A percentile compares a stretch with the other conserved stretches of the same genome.
phyloP scores from a whole-genome alignment of 2,888 invertebrate species.

The Drosophila heteroneura region DNA sequence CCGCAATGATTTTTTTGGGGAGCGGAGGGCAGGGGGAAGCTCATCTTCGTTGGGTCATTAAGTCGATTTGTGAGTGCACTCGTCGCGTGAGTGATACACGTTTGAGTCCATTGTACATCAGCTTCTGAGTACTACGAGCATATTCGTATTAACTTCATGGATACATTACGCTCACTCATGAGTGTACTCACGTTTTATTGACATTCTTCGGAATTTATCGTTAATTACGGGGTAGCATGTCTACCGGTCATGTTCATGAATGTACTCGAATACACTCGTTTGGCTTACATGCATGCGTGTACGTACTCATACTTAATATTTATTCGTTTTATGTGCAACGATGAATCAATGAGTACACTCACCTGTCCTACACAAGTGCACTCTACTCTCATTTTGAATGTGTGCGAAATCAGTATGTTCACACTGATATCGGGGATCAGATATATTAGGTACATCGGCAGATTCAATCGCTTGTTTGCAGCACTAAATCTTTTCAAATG shows the following conservation, averaged over 20 bases:
- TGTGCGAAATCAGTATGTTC: conserved; percentile 4
- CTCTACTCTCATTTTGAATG: background rate
- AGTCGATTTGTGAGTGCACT: conserved; percentile 42
- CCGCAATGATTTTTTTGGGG: background rate
- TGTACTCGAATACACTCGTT: background rate
- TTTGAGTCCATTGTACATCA: conserved; percentile 7
- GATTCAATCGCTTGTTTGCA: conserved; percentile 19
- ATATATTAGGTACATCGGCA: background rate
- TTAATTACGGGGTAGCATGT: background rate
- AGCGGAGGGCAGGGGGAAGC: background rate
- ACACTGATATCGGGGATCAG: conserved; percentile 2
- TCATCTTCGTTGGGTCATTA: conserved; percentile 17
- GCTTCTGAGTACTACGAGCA: background rate
- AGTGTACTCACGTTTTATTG: background rate
- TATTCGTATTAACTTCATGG: conserved; percentile 4
- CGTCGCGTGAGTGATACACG: conserved; percentile 43
- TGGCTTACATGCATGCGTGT: background rate
- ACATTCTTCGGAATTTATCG: background rate
- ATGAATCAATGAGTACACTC: conserved; percentile 1
- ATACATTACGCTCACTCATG: conserved; percentile 1
- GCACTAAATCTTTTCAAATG: conserved; percentile 28
- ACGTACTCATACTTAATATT: background rate
- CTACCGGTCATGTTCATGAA: background rate
- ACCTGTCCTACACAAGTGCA: conserved; percentile 13
- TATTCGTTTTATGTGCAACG: background rate